phyloP scores from a whole-genome alignment of 2,797 vertebrate genomes.

The Glyptemys insculpta region DNA sequence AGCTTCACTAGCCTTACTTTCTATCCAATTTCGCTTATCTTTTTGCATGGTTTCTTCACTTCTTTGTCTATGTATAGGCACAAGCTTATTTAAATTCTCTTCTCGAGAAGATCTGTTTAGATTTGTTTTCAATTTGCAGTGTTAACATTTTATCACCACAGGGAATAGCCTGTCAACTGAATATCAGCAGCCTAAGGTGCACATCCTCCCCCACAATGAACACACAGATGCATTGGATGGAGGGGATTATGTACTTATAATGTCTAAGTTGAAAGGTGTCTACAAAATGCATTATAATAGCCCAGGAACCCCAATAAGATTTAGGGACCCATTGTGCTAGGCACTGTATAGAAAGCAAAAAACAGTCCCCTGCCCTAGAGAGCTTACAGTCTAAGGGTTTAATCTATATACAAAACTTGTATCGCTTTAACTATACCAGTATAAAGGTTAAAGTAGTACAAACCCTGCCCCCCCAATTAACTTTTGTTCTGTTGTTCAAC shows the following conservation, averaged over 20 bases:
- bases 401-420: neutral
- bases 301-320: neutral
- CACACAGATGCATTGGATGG: fast-evolving
- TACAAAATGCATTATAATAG: neutral
- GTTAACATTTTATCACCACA: neutral
- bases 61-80: fast-evolving
- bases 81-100: neutral
- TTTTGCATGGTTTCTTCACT: too few relatives aligned
- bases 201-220: neutral
- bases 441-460: neutral
- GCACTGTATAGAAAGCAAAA: neutral
- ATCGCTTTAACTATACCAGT: neutral
- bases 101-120: neutral
- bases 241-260: neutral
- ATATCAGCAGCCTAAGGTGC: fast-evolving
- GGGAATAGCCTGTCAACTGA: neutral
- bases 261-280: neutral
- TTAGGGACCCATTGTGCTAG: neutral
- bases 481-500: neutral
- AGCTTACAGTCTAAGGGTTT: neutral
- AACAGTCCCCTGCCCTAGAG: too few relatives aligned
- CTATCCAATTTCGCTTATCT: too few relatives aligned
- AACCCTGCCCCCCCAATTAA: neutral
- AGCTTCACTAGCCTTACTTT: too few relatives aligned
- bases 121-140: neutral